Conservation (phyloP, 2,797 vertebrate genomes). For the Lates japonicus region DNA sequence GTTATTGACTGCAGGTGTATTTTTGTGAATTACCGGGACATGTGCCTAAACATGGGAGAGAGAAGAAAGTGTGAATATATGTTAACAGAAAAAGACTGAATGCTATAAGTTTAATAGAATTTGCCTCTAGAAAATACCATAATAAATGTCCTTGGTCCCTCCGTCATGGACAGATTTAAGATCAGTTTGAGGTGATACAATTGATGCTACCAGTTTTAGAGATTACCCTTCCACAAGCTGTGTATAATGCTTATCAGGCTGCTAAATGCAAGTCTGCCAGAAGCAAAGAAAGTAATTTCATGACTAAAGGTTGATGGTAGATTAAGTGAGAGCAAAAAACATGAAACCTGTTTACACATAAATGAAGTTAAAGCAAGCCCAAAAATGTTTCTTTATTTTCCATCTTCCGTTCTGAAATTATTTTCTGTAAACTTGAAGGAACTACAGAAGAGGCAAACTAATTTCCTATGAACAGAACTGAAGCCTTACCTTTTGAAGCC, state of each 20-base stretch:
- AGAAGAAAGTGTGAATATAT: neutral
- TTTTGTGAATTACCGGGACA: slow-evolving; percentile 93
- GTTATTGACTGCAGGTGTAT: slow-evolving; percentile 92
- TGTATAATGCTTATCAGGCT: neutral
- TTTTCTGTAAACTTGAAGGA: neutral
- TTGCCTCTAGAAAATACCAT: neutral
- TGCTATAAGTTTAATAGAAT: accelerated
- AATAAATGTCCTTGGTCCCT: neutral
- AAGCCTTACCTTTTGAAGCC: slow-evolving; percentile 89
- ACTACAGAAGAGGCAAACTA: neutral
- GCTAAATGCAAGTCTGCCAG: neutral
- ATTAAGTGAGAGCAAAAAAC: too few relatives aligned
- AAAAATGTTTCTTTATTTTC: slow-evolving; percentile 1
- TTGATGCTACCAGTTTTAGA: neutral
- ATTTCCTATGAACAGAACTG: neutral
- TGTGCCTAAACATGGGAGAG: slow-evolving; percentile 81
- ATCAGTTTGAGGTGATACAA: neutral
- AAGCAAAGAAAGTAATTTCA: neutral
- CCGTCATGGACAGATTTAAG: neutral
- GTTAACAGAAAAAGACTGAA: neutral
- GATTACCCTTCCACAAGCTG: neutral
- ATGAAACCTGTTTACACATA: too few relatives aligned
- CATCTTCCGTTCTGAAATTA: neutral
- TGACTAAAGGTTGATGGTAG: neutral
- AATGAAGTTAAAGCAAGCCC: too few relatives aligned